Conservation (phyloP, 1,140 invertebrate species). For the Drosophila setifemur region DNA sequence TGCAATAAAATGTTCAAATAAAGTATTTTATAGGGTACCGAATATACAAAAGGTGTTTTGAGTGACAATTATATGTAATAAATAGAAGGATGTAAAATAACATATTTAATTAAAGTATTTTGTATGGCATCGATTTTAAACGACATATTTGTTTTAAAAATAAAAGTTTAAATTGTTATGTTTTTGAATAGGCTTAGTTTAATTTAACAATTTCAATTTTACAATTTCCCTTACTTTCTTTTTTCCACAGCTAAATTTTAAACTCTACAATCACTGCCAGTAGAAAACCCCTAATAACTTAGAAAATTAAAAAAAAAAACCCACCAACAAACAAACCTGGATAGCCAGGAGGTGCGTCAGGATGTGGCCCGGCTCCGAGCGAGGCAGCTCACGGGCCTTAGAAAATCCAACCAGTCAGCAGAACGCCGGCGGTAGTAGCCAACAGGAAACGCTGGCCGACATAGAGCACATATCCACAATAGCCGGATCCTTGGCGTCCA, state of each 20-base stretch:
- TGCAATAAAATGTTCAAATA: no score
- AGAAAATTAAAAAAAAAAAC: not conserved
- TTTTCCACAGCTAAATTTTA: not conserved
- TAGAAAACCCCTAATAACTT: not conserved
- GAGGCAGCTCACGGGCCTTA: constrained; percentile 69
- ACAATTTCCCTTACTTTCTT: not conserved
- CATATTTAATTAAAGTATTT: no score
- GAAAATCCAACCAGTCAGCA: constrained; percentile 67
- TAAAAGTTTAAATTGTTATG: no score
- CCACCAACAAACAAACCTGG: constrained; percentile 41
- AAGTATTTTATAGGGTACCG: no score
- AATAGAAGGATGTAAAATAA: no score
- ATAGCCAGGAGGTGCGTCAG: constrained; percentile 20
- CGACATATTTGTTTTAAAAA: no score
- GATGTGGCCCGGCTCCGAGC: constrained; percentile 71
- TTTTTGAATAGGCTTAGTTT: no score
- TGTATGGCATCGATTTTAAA: no score
- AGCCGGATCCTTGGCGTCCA: constrained; percentile 86
- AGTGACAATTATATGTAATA: no score
- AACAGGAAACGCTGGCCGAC: constrained; percentile 80
- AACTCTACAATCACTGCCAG: constrained; percentile 16
- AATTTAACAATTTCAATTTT: no score
- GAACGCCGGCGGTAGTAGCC: constrained; percentile 71
- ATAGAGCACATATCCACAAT: constrained; percentile 85
- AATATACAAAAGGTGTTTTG: no score